These are phyloP conservation scores for Ictalurus punctatus DNA, from an alignment of 2,113 vertebrate genomes.

Conservation along the genomic window DNA sequence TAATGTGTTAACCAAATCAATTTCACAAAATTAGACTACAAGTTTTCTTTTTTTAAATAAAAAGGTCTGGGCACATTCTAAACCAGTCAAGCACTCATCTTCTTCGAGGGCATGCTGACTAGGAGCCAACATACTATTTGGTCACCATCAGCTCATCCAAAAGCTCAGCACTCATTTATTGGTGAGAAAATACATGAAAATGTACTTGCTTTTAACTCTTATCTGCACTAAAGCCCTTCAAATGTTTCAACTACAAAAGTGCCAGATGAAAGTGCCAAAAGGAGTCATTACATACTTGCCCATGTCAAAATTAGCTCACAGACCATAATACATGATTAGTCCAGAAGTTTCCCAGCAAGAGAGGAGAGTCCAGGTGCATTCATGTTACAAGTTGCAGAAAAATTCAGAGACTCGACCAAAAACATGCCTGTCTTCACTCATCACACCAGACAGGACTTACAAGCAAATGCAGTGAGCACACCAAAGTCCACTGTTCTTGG, in stretches of 20 bases:
- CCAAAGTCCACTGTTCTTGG: constrained; percentile 21
- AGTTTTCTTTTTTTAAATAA: no score
- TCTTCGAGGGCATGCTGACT: background rate
- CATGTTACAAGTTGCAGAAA: background rate
- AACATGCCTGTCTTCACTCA: constrained; percentile 70
- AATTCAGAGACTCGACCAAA: constrained; percentile 38
- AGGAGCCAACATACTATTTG: background rate
- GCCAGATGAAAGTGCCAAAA: background rate
- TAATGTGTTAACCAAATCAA: no score
- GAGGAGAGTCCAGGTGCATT: constrained; percentile 5
- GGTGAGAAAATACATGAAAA: background rate
- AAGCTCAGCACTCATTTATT: constrained; percentile 22
- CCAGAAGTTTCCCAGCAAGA: constrained; percentile 1
- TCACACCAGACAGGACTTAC: constrained; percentile 73
- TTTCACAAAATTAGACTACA: no score
- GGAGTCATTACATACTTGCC: constrained; percentile 14
- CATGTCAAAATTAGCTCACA: background rate
- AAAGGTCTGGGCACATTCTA: background rate
- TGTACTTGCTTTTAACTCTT: background rate
- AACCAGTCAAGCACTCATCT: background rate
- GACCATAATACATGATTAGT: constrained; percentile 19
- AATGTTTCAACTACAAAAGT: constrained; percentile 12
- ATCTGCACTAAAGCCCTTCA: constrained; percentile 44
- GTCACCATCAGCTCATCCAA: constrained; percentile 7
- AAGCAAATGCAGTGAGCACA: constrained; percentile 53